Conservation (phyloP, 2,888 invertebrate genomes). For the Beris chalybata region DNA sequence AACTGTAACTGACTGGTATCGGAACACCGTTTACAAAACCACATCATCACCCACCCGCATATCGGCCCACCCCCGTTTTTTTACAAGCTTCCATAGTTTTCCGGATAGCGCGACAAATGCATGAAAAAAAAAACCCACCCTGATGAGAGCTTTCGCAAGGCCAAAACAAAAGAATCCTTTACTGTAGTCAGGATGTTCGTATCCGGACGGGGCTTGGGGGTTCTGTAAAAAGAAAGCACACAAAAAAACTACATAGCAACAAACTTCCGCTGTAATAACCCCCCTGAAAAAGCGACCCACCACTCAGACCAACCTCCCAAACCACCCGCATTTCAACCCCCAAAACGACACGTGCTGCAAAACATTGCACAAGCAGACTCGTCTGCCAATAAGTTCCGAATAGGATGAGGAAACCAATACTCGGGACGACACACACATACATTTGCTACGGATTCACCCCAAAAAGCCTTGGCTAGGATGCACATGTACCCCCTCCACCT, state of each 20-base stretch:
- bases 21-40: slow-evolving; percentile 18
- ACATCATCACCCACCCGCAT: background rate
- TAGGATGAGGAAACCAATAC: no score
- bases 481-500: background rate
- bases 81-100: no score
- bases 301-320: background rate
- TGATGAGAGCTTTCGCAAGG: background rate
- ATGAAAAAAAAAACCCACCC: slow-evolving; percentile 5
- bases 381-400: no score
- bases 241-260: slow-evolving; percentile 17
- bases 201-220: background rate
- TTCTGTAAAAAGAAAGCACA: background rate
- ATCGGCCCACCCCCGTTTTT: background rate
- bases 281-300: background rate
- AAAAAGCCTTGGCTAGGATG: no score
- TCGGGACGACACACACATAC: no score
- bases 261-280: slow-evolving; percentile 23
- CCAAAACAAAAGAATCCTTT: slow-evolving; percentile 23
- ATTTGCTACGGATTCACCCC: no score
- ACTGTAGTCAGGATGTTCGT: slow-evolving; percentile 20
- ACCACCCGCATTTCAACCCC: slow-evolving; percentile 10
- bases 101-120: no score
- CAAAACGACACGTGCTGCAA: slow-evolving; percentile 17
- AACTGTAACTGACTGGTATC: slow-evolving; percentile 19
- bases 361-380: no score